These are phyloP conservation scores for Dermochelys coriacea DNA, from an alignment of 2,797 vertebrate genomes.

Conservation along the genomic window DNA sequence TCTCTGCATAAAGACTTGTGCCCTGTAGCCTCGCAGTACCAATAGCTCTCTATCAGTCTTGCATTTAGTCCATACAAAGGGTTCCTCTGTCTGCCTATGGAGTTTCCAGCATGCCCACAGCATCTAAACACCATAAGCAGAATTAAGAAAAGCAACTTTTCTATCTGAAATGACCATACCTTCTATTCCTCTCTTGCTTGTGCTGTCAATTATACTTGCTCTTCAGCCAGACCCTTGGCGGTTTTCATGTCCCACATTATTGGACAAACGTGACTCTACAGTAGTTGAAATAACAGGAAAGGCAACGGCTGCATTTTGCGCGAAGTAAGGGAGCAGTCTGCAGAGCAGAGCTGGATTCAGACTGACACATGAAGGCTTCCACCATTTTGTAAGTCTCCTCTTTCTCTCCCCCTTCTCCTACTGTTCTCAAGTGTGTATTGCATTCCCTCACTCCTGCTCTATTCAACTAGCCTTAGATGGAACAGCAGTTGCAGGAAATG, in stretches of 20 bases:
- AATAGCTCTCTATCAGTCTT: background rate
- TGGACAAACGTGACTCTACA: background rate
- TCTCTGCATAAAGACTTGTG: background rate
- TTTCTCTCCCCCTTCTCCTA: background rate
- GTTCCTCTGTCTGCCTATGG: background rate
- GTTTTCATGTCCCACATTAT: background rate
- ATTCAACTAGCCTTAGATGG: fast-evolving
- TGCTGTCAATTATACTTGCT: fast-evolving
- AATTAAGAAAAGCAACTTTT: fast-evolving
- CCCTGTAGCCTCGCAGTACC: background rate
- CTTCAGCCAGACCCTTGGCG: background rate
- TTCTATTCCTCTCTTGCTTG: background rate
- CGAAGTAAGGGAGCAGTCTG: background rate
- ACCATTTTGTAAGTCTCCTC: background rate
- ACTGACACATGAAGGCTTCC: background rate
- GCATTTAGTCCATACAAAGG: background rate
- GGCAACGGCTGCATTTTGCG: background rate
- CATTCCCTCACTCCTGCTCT: background rate
- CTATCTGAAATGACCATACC: background rate
- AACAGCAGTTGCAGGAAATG: background rate
- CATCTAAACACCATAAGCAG: background rate
- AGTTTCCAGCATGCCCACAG: background rate
- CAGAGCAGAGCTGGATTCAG: background rate
- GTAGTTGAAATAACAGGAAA: background rate
- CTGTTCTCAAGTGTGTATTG: background rate